These are phyloP conservation scores for Babyrousa celebensis DNA, from an alignment of 2,797 vertebrate species.

Conservation along the genomic window DNA sequence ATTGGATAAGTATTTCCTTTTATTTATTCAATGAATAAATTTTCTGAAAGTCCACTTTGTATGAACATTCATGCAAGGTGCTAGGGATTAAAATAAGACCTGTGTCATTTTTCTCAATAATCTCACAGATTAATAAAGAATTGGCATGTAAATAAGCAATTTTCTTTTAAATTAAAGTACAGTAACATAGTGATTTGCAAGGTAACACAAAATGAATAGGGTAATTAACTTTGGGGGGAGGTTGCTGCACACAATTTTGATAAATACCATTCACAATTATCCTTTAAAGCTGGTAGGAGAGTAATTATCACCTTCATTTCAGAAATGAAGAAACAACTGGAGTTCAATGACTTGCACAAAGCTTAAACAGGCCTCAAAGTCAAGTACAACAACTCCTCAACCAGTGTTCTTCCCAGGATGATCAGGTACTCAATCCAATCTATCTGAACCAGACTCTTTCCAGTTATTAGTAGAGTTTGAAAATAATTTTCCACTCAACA, in stretches of 20 bases:
- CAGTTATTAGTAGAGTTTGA: not conserved
- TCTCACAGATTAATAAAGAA: slow-evolving; percentile 17
- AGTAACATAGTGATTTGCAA: not conserved
- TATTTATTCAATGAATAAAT: not conserved
- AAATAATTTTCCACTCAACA: slow-evolving; percentile 17
- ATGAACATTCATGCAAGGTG: not conserved
- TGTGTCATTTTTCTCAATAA: not conserved
- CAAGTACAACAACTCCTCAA: not conserved
- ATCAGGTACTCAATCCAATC: not conserved
- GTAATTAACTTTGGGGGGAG: not conserved
- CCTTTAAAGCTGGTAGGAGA: not conserved
- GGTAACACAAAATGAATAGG: not conserved
- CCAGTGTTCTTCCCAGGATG: not conserved
- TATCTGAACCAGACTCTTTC: not conserved
- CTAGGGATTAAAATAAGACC: not conserved
- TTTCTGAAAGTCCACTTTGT: not conserved
- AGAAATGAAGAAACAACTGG: not conserved
- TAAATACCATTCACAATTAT: not conserved
- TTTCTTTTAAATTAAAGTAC: not conserved
- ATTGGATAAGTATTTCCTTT: not conserved
- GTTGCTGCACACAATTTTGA: not conserved
- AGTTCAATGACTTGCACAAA: not conserved
- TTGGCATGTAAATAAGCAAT: not conserved
- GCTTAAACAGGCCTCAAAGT: not conserved
- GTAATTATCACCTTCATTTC: not conserved